Evolutionary conservation across 2,797 vertebrate species (phyloP), one percentile per base, ranked within the genome.

Genomic region (Denticeps clupeoides): DNA sequence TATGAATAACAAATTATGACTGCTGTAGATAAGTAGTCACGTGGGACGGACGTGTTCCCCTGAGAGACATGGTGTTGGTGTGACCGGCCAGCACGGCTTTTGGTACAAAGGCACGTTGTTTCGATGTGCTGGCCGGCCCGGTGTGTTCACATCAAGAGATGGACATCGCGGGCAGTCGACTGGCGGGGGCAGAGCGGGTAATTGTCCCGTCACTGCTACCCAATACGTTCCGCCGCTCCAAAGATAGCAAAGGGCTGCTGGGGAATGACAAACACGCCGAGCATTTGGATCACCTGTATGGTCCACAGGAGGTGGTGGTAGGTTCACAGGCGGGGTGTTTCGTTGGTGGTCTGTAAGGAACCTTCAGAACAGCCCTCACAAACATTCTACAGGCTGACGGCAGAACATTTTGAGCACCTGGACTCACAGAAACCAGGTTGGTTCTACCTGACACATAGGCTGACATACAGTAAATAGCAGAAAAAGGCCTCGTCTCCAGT

Each of bases 261-360:
- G 45, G 35, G 50, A 53, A 58, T 53, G 31, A 6, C 42, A 49
- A 45, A 47, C 41, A 52, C 13, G 41, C 8, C 35, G 52, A 38
- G 45, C 41, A 35, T 38, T 38, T 38, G 4, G 35, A 38, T 38
- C n/a, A n/a, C n/a, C n/a, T 38, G 35, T 37, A 37, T 16, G 2
- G 2, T 38, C 10, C 18, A 21, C 35, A 38, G 10, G 5, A 19
- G n/a, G 21, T 38, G 38, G 18, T 9, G 13, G 13, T 21, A 38
- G 21, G 35, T 16, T n/a, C n/a, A n/a, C n/a, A n/a, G 9, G 21
- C 35, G 18, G 35, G 1, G 10, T 21, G 35, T 11, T 38, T 18
- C 37, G 19, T 5, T 38, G 21, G 11, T 38, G 8, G 15, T n/a
- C n/a, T n/a, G n/a, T n/a, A n/a, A n/a, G n/a, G n/a, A n/a, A n/a